phyloP scores from a whole-genome alignment of 2,113 vertebrate species.

The Sphaerodactylus townsendi region DNA sequence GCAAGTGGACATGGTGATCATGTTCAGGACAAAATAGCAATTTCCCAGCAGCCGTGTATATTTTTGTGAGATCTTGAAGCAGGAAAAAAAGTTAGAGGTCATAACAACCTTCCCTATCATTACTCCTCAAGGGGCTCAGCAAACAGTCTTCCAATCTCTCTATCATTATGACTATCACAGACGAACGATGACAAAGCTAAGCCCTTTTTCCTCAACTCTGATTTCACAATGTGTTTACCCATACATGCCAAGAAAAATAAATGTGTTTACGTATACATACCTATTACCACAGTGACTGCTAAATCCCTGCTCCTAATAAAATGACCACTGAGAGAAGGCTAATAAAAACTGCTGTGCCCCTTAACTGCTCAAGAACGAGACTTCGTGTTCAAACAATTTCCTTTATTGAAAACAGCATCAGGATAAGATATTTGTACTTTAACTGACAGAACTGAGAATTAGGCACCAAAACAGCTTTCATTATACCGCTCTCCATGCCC shows the following conservation, averaged over 20 bases:
- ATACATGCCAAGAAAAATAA: not conserved
- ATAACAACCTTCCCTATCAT: not conserved
- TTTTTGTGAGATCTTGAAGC: not conserved
- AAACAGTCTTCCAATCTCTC: not conserved
- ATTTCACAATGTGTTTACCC: not conserved
- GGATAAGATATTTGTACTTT: too few species aligned
- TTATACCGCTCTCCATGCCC: too few species aligned
- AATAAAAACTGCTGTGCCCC: too few species aligned
- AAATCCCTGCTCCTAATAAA: not conserved
- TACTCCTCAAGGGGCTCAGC: not conserved
- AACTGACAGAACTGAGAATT: too few species aligned
- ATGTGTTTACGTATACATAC: not conserved
- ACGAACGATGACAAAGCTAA: not conserved
- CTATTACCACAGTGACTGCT: not conserved
- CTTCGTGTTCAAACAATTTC: too few species aligned
- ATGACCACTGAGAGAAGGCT: not conserved
- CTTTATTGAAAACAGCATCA: too few species aligned
- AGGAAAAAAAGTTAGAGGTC: not conserved
- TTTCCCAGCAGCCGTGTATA: constrained; percentile 17
- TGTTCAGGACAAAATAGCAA: not conserved
- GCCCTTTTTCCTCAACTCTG: not conserved
- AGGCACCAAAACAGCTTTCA: too few species aligned
- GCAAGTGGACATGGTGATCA: constrained; percentile 3
- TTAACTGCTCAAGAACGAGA: too few species aligned
- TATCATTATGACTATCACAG: not conserved